A percentile compares a stretch with the other conserved stretches of the same genome.
These are phyloP conservation scores for Arremon aurantiirostris DNA, from an alignment of 2,797 vertebrate genomes.

Conservation along the genomic window DNA sequence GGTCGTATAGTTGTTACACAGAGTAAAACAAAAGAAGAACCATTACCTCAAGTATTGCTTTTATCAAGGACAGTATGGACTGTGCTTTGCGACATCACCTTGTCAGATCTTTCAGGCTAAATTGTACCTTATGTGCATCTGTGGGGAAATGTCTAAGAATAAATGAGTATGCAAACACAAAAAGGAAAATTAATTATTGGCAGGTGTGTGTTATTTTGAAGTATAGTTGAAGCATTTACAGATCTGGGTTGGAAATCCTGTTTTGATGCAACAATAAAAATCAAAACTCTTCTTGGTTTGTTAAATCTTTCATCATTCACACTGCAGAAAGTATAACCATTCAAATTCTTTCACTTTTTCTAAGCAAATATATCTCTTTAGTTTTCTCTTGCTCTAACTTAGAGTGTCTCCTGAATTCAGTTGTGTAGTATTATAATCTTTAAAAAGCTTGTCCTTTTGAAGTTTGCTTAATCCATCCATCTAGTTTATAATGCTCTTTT, in stretches of 20 bases:
- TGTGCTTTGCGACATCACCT: too few species aligned
- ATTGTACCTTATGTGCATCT: background rate
- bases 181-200: background rate
- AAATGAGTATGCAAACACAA: background rate
- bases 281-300: background rate
- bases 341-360: background rate
- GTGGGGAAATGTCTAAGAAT: background rate
- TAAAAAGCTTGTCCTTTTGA: background rate
- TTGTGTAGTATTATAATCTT: background rate
- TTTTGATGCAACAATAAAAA: background rate
- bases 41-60: background rate
- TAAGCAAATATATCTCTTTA: background rate
- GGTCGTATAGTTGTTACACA: background rate
- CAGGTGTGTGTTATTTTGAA: background rate
- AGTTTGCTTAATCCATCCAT: background rate
- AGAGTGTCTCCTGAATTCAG: background rate
- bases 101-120: background rate
- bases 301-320: background rate
- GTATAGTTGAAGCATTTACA: background rate
- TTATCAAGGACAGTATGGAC: background rate
- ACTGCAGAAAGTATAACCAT: background rate
- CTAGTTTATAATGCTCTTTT: background rate
- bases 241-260: background rate
- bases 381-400: background rate
- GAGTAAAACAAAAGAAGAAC: background rate